Evolutionary conservation across 2,113 vertebrate species (phyloP), one percentile per base, ranked within the genome.

Genomic region (Coptodon bakossiorum): DNA sequence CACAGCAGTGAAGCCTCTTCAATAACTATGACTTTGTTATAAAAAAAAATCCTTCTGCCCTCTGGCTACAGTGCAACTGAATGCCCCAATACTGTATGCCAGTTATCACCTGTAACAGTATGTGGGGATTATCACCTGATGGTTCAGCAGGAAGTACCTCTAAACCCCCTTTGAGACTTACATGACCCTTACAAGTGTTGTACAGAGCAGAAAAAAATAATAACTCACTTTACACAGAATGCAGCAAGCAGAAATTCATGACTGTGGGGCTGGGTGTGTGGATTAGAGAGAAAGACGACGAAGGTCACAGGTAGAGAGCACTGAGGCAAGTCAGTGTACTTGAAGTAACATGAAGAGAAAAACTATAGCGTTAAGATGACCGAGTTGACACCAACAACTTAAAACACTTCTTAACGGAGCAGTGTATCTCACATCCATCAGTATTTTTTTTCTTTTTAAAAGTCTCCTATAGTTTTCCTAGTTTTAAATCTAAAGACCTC

Each of bases 101-200:
- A 84, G 61, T 81, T 85, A 90, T 86, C 22, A 8, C 45, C 80
- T 50, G n/a, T 38, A 89, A 84, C 88, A 89, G 84, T 83, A 27
- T 82, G 85, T 83, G 80, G 88, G 90, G 90, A 94, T 93, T 94
- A 93, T 85, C 88, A 86, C 81, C 85, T 82, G 90, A 88, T 86
- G 83, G 73, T 90, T 88, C 79, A 89, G 88, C 89, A 90, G 85
- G 63, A 90, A 61, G 50, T 57, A 88, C 81, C 50, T 80, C 81
- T 24, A 61, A 73, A 50, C 22, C 52, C 61, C 54, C 61, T 40
- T 71, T 31, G 50, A 89, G 84, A 85, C 86, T 83, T 83, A 83
- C 71, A 43, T 91, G 88, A 94, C 89, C 90, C 82, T 29, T 50
- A 84, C 82, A 56, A 54, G 61, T 86, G 88, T 83, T 81, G 89